Percentiles rank a stretch among this genome's conserved stretches.
These are phyloP conservation scores for Anabas testudineus DNA, from an alignment of 2,797 vertebrate genomes.

Conservation along the genomic window DNA sequence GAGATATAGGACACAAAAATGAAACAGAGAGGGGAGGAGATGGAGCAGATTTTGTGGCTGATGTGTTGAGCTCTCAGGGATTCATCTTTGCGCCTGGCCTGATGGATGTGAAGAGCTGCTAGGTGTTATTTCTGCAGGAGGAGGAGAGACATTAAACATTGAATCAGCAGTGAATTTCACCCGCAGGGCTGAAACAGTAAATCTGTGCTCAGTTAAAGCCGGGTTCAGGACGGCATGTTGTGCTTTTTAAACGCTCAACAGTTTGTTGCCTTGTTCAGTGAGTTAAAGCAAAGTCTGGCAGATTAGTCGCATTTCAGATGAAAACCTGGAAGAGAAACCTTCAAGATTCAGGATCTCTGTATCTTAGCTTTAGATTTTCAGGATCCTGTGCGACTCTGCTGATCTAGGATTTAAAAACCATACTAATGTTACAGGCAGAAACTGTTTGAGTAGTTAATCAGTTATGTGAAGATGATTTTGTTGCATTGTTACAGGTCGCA, in stretches of 20 bases:
- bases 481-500: too few species aligned
- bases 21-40: constrained; percentile 26
- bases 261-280: constrained; percentile 14
- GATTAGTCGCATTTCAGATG: constrained; percentile 24
- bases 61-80: constrained; percentile 34
- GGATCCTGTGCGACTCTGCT: too few species aligned
- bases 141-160: constrained; percentile 61
- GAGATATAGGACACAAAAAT: constrained; percentile 11
- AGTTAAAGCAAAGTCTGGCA: constrained; percentile 32
- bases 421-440: not conserved
- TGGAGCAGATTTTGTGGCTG: constrained; percentile 35
- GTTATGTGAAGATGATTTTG: too few species aligned
- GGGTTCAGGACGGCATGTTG: not conserved
- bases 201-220: constrained; percentile 48
- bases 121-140: constrained; percentile 64
- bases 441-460: not conserved
- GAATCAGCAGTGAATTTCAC: constrained; percentile 50
- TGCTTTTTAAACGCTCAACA: constrained; percentile 38
- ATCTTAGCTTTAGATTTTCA: too few species aligned
- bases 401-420: too few species aligned
- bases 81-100: constrained; percentile 41
- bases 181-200: constrained; percentile 49
- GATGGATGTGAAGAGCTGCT: constrained; percentile 64
- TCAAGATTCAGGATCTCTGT: not conserved
- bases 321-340: not conserved